phyloP scores from a whole-genome alignment of 2,113 vertebrate species.

The Chamaetylas fuelleborni region DNA sequence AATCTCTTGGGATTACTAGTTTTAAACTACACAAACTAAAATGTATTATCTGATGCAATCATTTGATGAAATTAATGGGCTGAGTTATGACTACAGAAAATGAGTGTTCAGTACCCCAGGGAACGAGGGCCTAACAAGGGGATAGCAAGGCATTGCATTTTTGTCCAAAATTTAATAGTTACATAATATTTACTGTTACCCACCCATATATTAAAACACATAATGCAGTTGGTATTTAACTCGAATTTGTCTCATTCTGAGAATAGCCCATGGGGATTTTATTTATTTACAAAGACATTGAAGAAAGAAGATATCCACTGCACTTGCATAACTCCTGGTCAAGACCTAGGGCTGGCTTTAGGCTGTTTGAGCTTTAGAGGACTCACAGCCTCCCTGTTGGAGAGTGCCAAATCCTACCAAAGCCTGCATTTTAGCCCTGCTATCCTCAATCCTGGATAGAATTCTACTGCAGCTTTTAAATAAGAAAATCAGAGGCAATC shows the following conservation, averaged over 20 bases:
- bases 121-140: not conserved
- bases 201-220: slow-evolving; percentile 23
- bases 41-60: slow-evolving; percentile 34
- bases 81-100: not conserved
- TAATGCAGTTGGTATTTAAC: slow-evolving; percentile 19
- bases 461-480: not conserved
- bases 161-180: slow-evolving; percentile 28
- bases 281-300: not conserved
- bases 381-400: not conserved
- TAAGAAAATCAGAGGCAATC: not conserved
- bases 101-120: not conserved
- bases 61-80: slow-evolving; percentile 17
- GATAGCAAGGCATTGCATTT: not conserved
- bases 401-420: not conserved
- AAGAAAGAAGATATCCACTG: not conserved
- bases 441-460: not conserved
- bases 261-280: not conserved
- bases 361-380: not conserved
- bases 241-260: not conserved
- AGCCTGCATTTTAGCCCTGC: not conserved
- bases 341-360: not conserved
- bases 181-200: slow-evolving; percentile 34
- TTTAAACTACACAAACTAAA: not conserved
- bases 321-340: not conserved
- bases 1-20: slow-evolving; percentile 20